Percentiles rank a stretch among this genome's conserved stretches.
phyloP scores from a whole-genome alignment of 2,888 invertebrate genomes.

The Hypselothyrea guttata region DNA sequence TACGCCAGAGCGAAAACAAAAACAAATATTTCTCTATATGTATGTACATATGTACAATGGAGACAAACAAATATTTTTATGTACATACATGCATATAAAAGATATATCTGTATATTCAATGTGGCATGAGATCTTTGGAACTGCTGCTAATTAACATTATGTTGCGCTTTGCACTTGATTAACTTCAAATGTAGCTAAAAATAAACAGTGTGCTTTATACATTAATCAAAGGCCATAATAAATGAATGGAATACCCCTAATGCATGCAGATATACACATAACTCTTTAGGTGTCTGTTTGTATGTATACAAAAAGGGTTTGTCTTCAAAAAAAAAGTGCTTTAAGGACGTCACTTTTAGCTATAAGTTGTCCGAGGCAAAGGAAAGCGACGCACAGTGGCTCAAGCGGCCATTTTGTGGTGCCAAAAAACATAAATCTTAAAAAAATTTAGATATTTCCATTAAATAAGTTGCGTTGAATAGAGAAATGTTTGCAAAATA shows the following conservation, averaged over 20 bases:
- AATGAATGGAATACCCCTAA: constrained; percentile 33
- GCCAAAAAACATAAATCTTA: no score
- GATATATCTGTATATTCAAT: background rate
- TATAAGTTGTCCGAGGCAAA: constrained; percentile 21
- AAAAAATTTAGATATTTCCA: no score
- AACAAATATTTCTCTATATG: constrained; percentile 4
- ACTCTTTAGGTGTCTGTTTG: background rate
- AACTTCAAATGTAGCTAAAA: constrained; percentile 56
- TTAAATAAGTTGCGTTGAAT: no score
- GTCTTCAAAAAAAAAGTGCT: constrained; percentile 18
- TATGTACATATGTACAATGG: background rate
- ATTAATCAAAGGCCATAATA: constrained; percentile 46
- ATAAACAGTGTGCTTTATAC: constrained; percentile 44
- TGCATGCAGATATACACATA: constrained; percentile 45
- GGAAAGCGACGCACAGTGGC: no score
- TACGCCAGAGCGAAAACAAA: constrained; percentile 11
- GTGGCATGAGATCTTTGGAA: constrained; percentile 13
- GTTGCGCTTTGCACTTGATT: constrained; percentile 66
- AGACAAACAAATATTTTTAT: constrained; percentile 4
- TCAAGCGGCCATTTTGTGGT: no score
- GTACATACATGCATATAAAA: constrained; percentile 1
- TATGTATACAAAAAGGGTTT: constrained; percentile 23
- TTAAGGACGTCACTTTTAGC: constrained; percentile 38
- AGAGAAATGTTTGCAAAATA: no score
- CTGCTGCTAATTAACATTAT: constrained; percentile 61